A percentile compares a stretch with the other conserved stretches of the same genome.
phyloP scores from a whole-genome alignment of 2,113 vertebrate genomes.

The Campylomormyrus numenius region DNA sequence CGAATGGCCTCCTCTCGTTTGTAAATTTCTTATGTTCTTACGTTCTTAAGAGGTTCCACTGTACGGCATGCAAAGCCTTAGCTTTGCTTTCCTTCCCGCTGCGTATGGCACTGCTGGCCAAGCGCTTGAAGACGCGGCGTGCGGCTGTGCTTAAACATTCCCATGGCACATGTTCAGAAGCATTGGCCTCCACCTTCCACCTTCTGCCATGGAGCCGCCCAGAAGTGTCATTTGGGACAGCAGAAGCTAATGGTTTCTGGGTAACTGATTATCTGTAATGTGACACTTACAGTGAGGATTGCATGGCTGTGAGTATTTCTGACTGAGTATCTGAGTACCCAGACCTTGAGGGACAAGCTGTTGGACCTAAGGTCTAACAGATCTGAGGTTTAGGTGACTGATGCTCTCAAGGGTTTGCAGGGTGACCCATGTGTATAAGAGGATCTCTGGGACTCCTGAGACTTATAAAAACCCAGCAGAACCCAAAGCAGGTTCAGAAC shows the following conservation, averaged over 20 bases:
- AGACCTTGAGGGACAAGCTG: neutral
- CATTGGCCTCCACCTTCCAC: neutral
- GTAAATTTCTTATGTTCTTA: no score
- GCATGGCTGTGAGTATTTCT: neutral
- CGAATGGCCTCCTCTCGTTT: no score
- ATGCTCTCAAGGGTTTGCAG: neutral
- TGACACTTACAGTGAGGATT: neutral
- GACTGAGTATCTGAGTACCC: neutral
- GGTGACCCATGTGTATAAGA: neutral
- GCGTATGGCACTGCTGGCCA: neutral
- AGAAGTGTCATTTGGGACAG: neutral
- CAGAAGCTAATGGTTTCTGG: neutral
- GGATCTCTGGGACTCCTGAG: neutral
- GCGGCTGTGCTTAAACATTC: neutral
- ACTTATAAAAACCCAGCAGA: neutral
- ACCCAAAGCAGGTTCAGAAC: neutral
- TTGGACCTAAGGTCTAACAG: neutral
- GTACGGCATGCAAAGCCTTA: neutral
- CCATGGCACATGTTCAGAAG: neutral
- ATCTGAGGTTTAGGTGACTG: neutral
- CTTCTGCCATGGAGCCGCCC: neutral
- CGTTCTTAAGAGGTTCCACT: neutral
- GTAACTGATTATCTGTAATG: neutral
- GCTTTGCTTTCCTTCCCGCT: neutral
- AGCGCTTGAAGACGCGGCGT: no score